These are phyloP conservation scores for Nymphalis polychloros DNA, from an alignment of 2,888 invertebrate species.

Conservation along the genomic window DNA sequence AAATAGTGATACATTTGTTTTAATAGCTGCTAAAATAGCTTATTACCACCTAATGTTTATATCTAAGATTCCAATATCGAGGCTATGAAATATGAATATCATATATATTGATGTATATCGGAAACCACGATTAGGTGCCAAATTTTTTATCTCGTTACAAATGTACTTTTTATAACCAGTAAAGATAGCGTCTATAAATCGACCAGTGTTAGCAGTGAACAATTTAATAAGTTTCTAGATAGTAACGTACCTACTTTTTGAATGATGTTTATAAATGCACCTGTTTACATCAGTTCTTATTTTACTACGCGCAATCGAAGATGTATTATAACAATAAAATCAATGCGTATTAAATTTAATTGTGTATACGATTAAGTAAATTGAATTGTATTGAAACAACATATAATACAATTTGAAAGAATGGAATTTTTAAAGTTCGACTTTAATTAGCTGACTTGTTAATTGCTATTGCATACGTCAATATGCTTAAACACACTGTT, in stretches of 20 bases:
- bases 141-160: conserved; percentile 3
- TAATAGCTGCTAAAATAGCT: not conserved
- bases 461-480: too few relatives aligned
- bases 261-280: not conserved
- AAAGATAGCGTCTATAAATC: conserved; percentile 2
- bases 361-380: not conserved
- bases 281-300: not conserved
- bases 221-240: conserved; percentile 1
- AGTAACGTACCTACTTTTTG: not conserved
- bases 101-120: not conserved
- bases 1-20: not conserved
- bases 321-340: not conserved
- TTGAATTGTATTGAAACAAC: not conserved
- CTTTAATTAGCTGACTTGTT: too few relatives aligned
- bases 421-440: too few relatives aligned
- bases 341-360: not conserved
- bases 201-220: not conserved
- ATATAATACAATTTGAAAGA: too few relatives aligned
- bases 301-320: too few relatives aligned
- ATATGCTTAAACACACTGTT: too few relatives aligned
- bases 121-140: not conserved
- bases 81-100: too few relatives aligned
- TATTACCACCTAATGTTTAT: not conserved
- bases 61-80: not conserved
- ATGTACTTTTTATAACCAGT: conserved; percentile 8